These are phyloP conservation scores for Myrmecobius fasciatus DNA, from an alignment of 2,113 vertebrate species.

Conservation along the genomic window DNA sequence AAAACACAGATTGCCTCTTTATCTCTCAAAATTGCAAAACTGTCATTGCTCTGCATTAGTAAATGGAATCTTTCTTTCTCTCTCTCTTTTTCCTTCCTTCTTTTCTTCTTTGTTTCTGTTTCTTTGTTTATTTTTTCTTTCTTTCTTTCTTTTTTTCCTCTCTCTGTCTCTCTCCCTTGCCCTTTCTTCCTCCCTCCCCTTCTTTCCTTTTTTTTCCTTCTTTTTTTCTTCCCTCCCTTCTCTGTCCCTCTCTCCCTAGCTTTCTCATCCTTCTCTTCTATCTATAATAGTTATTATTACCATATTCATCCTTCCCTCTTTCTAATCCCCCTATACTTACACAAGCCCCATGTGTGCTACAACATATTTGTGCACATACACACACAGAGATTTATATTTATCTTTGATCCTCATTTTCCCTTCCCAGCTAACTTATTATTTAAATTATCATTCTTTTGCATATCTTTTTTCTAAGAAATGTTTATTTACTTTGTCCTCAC, in stretches of 20 bases:
- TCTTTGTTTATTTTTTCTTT: too few species aligned
- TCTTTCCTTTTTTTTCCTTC: neutral
- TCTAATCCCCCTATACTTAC: neutral
- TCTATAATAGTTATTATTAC: neutral
- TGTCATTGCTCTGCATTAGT: too few species aligned
- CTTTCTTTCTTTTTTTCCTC: too few species aligned
- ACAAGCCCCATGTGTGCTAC: neutral
- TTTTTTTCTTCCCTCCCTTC: fast-evolving
- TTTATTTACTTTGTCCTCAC: neutral
- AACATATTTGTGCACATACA: too few species aligned
- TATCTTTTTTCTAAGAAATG: neutral
- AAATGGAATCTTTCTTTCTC: too few species aligned
- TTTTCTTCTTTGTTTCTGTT: too few species aligned
- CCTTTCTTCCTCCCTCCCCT: too few species aligned
- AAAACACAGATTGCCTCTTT: too few species aligned
- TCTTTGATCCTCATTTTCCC: neutral
- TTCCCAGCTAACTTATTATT: neutral
- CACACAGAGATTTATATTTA: neutral
- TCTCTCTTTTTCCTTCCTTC: too few species aligned
- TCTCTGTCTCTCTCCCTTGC: too few species aligned
- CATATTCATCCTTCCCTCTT: neutral
- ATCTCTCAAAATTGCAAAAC: too few species aligned
- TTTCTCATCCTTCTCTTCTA: neutral
- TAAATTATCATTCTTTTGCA: neutral
- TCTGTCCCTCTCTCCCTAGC: neutral